Percentiles rank a stretch among this genome's conserved stretches.
Evolutionary conservation across 2,113 vertebrate species (phyloP).

Genomic region (Protobothrops mucrosquamatus): DNA sequence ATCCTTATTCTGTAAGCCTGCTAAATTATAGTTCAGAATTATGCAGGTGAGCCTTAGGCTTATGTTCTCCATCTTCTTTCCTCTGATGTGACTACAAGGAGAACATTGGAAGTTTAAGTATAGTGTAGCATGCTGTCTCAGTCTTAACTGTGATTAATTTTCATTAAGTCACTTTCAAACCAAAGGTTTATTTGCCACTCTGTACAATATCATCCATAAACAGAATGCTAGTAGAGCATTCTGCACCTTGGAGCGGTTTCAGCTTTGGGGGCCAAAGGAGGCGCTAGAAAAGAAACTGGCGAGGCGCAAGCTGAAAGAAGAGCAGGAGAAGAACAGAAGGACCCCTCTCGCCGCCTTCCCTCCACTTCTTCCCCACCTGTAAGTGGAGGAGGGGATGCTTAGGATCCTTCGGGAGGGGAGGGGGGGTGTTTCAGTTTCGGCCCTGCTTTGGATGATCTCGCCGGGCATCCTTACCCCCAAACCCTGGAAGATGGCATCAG

Average conservation of each 20-base stretch:
- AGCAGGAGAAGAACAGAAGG: background rate
- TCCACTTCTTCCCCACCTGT: no score
- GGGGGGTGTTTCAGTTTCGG: background rate
- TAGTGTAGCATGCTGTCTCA: background rate
- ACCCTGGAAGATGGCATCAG: background rate
- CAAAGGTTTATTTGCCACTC: background rate
- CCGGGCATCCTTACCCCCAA: background rate
- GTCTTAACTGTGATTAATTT: background rate
- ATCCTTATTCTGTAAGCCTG: background rate
- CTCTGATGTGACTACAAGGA: background rate
- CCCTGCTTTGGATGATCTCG: background rate
- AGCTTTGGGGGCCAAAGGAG: constrained; percentile 62
- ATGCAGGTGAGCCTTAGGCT: background rate
- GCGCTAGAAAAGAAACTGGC: constrained; percentile 62
- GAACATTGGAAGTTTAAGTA: background rate
- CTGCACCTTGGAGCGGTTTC: constrained; percentile 8
- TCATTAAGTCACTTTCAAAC: background rate
- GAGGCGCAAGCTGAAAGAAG: background rate
- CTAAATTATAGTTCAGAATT: background rate
- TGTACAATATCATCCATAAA: background rate
- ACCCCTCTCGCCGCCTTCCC: background rate
- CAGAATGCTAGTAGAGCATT: background rate
- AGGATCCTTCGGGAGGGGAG: background rate
- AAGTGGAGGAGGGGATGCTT: background rate
- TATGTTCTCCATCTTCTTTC: background rate